These are phyloP conservation scores for Parauchenoglanis ngamensis DNA, from an alignment of 2,797 vertebrate genomes.

Conservation along the genomic window DNA sequence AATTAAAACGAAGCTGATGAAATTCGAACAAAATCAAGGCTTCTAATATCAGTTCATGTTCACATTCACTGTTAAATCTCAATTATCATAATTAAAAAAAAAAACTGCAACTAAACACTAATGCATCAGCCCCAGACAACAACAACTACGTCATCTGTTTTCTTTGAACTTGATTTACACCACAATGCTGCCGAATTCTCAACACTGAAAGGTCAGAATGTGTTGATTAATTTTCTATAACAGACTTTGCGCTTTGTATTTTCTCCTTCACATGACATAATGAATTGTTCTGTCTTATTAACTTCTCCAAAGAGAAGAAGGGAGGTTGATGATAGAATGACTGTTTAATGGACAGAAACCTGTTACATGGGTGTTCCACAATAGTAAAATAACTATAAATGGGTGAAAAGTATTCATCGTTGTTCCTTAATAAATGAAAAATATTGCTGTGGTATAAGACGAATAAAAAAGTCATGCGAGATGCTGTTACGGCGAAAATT, in stretches of 20 bases:
- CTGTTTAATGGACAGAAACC: neutral
- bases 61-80: slow-evolving; percentile 67
- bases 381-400: neutral
- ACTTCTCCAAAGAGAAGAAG: neutral
- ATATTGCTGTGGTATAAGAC: too few species aligned
- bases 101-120: slow-evolving; percentile 46
- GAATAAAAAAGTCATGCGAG: neutral
- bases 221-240: neutral
- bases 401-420: neutral
- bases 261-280: neutral
- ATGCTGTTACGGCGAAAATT: neutral
- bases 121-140: neutral
- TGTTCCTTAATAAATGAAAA: neutral
- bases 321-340: neutral
- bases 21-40: slow-evolving; percentile 71
- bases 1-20: slow-evolving; percentile 81
- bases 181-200: neutral
- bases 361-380: neutral
- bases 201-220: neutral
- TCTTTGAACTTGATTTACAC: neutral
- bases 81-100: slow-evolving; percentile 66
- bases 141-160: too few species aligned
- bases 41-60: slow-evolving; percentile 71
- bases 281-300: neutral
- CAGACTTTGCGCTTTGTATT: neutral